These are phyloP conservation scores for Rhynchomys soricoides DNA, from an alignment of 2,113 vertebrate genomes.

Conservation along the genomic window DNA sequence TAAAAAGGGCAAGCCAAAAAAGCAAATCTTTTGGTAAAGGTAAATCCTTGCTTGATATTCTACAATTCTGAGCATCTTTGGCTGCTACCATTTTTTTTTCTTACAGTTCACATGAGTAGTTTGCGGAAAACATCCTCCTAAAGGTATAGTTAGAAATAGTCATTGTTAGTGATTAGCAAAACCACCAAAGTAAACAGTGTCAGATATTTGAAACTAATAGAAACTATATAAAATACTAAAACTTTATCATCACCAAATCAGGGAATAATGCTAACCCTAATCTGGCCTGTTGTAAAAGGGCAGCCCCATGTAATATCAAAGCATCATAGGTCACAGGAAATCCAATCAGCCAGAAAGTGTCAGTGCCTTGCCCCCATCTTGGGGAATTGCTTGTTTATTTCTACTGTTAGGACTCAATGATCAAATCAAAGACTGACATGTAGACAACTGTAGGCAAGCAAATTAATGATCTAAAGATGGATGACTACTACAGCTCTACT, in stretches of 20 bases:
- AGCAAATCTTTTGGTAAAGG: not conserved
- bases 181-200: not conserved
- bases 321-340: not conserved
- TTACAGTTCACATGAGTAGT: not conserved
- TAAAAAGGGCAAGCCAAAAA: not conserved
- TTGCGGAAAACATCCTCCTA: not conserved
- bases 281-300: not conserved
- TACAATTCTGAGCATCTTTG: not conserved
- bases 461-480: not conserved
- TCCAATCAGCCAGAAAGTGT: not conserved
- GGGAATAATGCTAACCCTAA: not conserved
- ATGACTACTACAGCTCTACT: not conserved
- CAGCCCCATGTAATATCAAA: not conserved
- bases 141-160: not conserved
- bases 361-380: not conserved
- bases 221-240: not conserved
- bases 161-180: not conserved
- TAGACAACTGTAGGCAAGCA: not conserved
- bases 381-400: slow-evolving; percentile 19
- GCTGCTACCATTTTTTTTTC: not conserved
- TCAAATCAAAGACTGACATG: slow-evolving; percentile 18
- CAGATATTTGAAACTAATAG: slow-evolving; percentile 13
- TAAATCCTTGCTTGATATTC: not conserved
- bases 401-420: not conserved
- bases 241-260: not conserved